Percentiles rank a stretch among this genome's conserved stretches.
Conservation (phyloP, 2,888 invertebrate species). For the Brachypterus glaber region DNA sequence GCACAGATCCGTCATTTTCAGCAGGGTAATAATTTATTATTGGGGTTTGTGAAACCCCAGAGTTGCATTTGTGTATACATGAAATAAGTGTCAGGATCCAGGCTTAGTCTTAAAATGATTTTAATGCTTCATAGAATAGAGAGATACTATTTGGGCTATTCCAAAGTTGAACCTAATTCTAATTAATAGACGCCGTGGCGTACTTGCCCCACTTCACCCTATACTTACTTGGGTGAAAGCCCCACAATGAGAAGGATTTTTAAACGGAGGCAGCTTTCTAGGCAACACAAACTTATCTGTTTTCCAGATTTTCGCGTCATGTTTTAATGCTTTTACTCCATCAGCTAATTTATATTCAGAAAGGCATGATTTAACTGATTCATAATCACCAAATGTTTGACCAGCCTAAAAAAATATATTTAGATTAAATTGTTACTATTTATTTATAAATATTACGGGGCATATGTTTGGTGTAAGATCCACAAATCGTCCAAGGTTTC, state of each 20-base stretch:
- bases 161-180: too few relatives aligned
- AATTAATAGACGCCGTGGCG: too few relatives aligned
- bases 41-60: too few relatives aligned
- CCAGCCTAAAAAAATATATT: conserved; percentile 29
- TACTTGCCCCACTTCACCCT: too few relatives aligned
- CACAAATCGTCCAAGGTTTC: conserved; percentile 30
- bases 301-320: conserved; percentile 26
- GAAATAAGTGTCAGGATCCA: too few relatives aligned
- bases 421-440: not conserved
- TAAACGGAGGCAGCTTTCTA: conserved; percentile 21
- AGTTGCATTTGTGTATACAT: too few relatives aligned
- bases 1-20: too few relatives aligned
- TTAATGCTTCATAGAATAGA: too few relatives aligned
- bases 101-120: too few relatives aligned
- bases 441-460: conserved; percentile 15
- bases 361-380: conserved; percentile 25
- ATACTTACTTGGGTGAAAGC: conserved; percentile 23
- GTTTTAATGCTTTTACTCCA: conserved; percentile 30
- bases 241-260: conserved; percentile 25
- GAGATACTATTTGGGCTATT: too few relatives aligned
- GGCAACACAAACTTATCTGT: conserved; percentile 21
- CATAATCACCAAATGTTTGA: conserved; percentile 23
- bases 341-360: conserved; percentile 29
- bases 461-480: conserved; percentile 29
- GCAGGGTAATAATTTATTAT: too few relatives aligned